Evolutionary conservation across 2,113 vertebrate species (phyloP).

Genomic region (Eulemur rufifrons): DNA sequence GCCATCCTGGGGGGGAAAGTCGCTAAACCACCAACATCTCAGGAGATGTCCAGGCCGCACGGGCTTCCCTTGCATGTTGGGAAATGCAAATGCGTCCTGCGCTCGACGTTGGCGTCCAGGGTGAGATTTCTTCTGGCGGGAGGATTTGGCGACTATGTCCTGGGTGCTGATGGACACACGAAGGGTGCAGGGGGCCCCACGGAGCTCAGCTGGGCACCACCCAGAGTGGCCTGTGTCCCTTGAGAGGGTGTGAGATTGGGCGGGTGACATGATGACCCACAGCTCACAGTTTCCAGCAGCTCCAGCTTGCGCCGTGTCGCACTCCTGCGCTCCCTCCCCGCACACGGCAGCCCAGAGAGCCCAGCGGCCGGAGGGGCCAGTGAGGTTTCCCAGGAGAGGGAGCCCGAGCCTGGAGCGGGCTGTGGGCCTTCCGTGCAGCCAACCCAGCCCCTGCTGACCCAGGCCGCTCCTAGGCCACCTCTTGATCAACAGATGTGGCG

Average conservation of each 20-base stretch:
- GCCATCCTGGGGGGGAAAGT: too few relatives aligned
- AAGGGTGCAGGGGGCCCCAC: background rate
- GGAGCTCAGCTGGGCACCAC: background rate
- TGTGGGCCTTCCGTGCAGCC: fast-evolving
- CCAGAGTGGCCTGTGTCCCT: background rate
- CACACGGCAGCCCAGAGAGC: background rate
- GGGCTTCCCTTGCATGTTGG: fast-evolving
- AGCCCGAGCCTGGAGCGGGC: background rate
- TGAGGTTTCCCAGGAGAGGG: fast-evolving
- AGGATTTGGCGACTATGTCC: background rate
- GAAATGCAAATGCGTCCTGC: background rate
- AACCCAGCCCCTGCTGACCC: fast-evolving
- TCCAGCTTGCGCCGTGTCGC: fast-evolving
- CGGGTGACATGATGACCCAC: fast-evolving
- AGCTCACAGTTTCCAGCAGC: fast-evolving
- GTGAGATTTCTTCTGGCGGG: background rate
- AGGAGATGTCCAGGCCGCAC: background rate
- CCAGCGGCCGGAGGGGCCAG: fast-evolving
- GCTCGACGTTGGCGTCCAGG: fast-evolving
- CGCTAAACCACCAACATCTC: fast-evolving
- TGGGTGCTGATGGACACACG: fast-evolving
- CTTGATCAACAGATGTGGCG: fast-evolving
- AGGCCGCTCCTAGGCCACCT: fast-evolving
- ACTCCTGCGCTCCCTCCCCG: fast-evolving
- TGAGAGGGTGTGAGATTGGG: fast-evolving